Conservation (phyloP, 2,888 invertebrate species). For the Aproaerema taeniolella region DNA sequence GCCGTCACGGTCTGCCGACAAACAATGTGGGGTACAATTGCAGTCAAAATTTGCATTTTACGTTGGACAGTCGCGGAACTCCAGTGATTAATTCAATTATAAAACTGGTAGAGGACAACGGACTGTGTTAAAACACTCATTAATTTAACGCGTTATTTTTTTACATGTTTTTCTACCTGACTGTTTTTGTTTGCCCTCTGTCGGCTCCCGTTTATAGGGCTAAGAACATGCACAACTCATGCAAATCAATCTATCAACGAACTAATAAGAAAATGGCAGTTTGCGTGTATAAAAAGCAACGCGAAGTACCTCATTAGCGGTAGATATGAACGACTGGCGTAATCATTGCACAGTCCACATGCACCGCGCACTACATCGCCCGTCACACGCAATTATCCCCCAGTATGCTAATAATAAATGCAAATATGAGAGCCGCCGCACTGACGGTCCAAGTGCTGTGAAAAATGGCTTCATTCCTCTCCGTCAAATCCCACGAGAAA, state of each 20-base stretch:
- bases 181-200: neutral
- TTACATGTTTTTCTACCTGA: neutral
- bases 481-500: slow-evolving; percentile 14
- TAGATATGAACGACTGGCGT: slow-evolving; percentile 12
- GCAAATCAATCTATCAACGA: slow-evolving; percentile 34
- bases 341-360: slow-evolving; percentile 8
- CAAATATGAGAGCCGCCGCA: slow-evolving; percentile 49
- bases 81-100: slow-evolving; percentile 58
- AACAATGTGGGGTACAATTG: slow-evolving; percentile 59
- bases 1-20: slow-evolving; percentile 54
- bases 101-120: slow-evolving; percentile 36
- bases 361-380: slow-evolving; percentile 10
- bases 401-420: slow-evolving; percentile 65
- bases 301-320: slow-evolving; percentile 11
- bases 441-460: slow-evolving; percentile 37
- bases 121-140: slow-evolving; percentile 1
- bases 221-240: slow-evolving; percentile 18
- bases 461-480: slow-evolving; percentile 61
- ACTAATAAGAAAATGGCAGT: slow-evolving; percentile 15
- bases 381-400: slow-evolving; percentile 67
- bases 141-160: neutral
- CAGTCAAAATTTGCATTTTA: slow-evolving; percentile 68
- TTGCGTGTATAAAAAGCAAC: slow-evolving; percentile 23
- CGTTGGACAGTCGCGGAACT: slow-evolving; percentile 47
- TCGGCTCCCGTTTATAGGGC: neutral